Evolutionary conservation across 2,113 vertebrate species (phyloP).

Genomic region (Channa argus): DNA sequence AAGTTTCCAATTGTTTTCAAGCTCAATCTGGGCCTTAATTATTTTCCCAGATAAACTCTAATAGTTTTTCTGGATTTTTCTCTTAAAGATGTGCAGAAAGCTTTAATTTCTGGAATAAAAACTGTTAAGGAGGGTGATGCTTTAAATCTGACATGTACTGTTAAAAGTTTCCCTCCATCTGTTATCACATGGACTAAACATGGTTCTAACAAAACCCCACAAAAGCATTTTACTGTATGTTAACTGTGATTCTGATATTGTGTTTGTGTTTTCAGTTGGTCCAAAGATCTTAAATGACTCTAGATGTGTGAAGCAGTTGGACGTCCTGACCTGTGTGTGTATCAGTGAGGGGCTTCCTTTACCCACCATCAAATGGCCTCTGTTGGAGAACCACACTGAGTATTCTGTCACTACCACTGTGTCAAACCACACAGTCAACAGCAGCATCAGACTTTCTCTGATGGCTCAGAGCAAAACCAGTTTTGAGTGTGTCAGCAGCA

Average conservation of each 20-base stretch:
- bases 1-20: too few species aligned
- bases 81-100: neutral
- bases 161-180: conserved; percentile 14
- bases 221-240: conserved; percentile 44
- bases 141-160: too few species aligned
- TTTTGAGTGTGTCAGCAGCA: too few species aligned
- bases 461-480: too few species aligned
- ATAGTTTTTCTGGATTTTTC: neutral
- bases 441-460: neutral
- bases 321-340: conserved; percentile 51
- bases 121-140: neutral
- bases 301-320: conserved; percentile 21
- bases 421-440: conserved; percentile 1
- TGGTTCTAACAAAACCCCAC: neutral
- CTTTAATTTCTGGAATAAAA: neutral
- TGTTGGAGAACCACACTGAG: too few species aligned
- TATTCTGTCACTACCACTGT: too few species aligned
- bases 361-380: too few species aligned
- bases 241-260: neutral
- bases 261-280: conserved; percentile 18
- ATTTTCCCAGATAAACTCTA: neutral
- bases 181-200: conserved; percentile 31
- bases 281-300: conserved; percentile 25
- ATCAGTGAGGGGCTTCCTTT: too few species aligned
- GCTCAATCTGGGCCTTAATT: too few species aligned